These are phyloP conservation scores for Dichetophora obliterata DNA, from an alignment of 2,888 invertebrate species.

Conservation along the genomic window DNA sequence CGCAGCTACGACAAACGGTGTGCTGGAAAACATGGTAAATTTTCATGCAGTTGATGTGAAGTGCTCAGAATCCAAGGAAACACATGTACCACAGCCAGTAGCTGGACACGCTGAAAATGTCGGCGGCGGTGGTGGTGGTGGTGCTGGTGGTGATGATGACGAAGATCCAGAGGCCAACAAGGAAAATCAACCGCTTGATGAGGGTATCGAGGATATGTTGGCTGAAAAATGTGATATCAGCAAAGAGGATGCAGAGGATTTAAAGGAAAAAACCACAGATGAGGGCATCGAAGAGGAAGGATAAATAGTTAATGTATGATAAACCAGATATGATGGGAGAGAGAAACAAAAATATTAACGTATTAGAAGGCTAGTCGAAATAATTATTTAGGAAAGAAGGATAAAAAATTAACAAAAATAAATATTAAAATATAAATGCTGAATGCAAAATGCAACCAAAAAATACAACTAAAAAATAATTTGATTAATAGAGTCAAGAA, in stretches of 20 bases:
- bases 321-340: conserved; percentile 13
- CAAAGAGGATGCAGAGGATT: conserved; percentile 60
- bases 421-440: conserved; percentile 33
- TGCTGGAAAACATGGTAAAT: conserved; percentile 19
- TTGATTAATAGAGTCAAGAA: conserved; percentile 41
- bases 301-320: conserved; percentile 58
- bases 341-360: conserved; percentile 41
- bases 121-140: conserved; percentile 34
- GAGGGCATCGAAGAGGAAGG: conserved; percentile 68
- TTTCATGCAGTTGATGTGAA: not conserved
- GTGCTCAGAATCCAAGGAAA: no score
- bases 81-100: no score
- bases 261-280: conserved; percentile 61
- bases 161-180: conserved; percentile 52
- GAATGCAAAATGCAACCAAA: conserved; percentile 34
- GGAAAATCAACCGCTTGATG: conserved; percentile 61
- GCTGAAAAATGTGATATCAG: conserved; percentile 70
- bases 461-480: conserved; percentile 42
- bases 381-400: conserved; percentile 46
- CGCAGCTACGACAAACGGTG: conserved; percentile 54
- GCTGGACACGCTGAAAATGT: no score
- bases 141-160: conserved; percentile 14
- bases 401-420: conserved; percentile 45
- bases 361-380: conserved; percentile 46
- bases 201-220: conserved; percentile 69